phyloP scores from a whole-genome alignment of 1,140 invertebrate species.

The Hydropsyche tenuis region DNA sequence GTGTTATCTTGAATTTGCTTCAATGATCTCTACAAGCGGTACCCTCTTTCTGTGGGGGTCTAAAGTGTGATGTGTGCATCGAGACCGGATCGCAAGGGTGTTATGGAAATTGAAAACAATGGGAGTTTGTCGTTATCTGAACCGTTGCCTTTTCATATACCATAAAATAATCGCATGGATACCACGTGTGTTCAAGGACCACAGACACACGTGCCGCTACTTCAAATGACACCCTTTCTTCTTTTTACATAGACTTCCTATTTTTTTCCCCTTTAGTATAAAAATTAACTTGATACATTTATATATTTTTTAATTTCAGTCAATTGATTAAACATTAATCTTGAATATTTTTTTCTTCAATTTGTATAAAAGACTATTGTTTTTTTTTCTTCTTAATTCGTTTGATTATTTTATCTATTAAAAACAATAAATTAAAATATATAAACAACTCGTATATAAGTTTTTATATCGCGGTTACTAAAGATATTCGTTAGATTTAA shows the following conservation, averaged over 20 bases:
- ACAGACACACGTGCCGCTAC: slow-evolving; percentile 12
- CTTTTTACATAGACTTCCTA: not conserved
- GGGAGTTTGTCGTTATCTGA: slow-evolving; percentile 35
- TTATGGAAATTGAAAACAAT: slow-evolving; percentile 44
- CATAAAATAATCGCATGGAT: slow-evolving; percentile 13
- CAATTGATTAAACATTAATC: too few relatives aligned
- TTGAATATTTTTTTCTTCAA: too few relatives aligned
- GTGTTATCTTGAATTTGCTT: slow-evolving; percentile 27
- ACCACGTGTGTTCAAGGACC: not conserved
- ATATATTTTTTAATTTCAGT: not conserved
- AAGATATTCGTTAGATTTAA: too few relatives aligned
- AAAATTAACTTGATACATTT: not conserved
- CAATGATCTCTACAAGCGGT: slow-evolving; percentile 8
- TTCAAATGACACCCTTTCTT: not conserved
- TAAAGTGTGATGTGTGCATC: slow-evolving; percentile 33
- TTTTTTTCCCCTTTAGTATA: not conserved
- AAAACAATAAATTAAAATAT: too few relatives aligned
- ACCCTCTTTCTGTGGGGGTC: slow-evolving; percentile 14
- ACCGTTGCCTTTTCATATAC: slow-evolving; percentile 28
- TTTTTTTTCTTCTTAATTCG: too few relatives aligned
- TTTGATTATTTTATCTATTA: too few relatives aligned
- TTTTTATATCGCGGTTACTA: too few relatives aligned
- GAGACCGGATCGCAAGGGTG: slow-evolving; percentile 13
- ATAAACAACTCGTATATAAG: too few relatives aligned
- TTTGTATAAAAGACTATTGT: too few relatives aligned